Evolutionary conservation across 2,113 vertebrate genomes (phyloP).

Genomic region (Grammomys dolichurus): DNA sequence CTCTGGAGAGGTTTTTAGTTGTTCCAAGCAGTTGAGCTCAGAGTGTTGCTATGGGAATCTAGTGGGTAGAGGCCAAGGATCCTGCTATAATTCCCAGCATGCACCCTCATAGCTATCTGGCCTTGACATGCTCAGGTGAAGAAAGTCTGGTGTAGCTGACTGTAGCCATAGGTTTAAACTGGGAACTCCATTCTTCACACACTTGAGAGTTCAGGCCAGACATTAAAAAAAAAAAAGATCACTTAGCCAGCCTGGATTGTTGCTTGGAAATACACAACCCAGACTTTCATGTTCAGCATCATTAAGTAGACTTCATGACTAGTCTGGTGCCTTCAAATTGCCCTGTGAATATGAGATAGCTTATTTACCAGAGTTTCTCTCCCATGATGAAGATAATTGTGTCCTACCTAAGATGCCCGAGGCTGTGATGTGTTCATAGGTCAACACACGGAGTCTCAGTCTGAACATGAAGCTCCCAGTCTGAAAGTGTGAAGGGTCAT

Average conservation of each 20-base stretch:
- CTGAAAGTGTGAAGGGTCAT: not conserved
- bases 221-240: not conserved
- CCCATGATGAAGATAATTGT: not conserved
- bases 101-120: not conserved
- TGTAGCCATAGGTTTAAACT: not conserved
- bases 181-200: not conserved
- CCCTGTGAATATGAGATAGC: conserved; percentile 53
- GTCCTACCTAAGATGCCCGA: not conserved
- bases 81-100: not conserved
- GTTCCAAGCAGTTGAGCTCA: not conserved
- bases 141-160: not conserved
- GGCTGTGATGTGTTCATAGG: not conserved
- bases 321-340: conserved; percentile 37
- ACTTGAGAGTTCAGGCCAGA: conserved; percentile 25
- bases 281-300: conserved; percentile 60
- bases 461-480: not conserved
- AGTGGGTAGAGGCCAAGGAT: not conserved
- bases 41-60: not conserved
- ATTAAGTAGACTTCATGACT: conserved; percentile 50
- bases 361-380: conserved; percentile 16
- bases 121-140: not conserved
- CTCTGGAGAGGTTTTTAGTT: not conserved
- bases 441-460: not conserved
- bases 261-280: conserved; percentile 52
- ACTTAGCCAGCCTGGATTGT: conserved; percentile 34